phyloP scores from a whole-genome alignment of 2,888 invertebrate species.

The Xestia rhomboidea region DNA sequence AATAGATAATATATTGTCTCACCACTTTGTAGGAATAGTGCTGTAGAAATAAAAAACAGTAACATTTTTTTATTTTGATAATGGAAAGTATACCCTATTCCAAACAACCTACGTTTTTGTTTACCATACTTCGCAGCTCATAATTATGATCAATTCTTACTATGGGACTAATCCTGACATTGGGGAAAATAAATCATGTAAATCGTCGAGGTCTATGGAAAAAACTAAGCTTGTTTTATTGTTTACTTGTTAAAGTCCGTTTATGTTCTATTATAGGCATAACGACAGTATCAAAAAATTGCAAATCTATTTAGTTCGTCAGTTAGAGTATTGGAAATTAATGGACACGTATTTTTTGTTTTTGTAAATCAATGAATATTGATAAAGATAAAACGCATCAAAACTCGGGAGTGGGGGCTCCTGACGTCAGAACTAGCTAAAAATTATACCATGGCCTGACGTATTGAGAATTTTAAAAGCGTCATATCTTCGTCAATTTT shows the following conservation, averaged over 20 bases:
- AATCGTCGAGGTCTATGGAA: not conserved
- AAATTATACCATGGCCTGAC: too few relatives aligned
- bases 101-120: not conserved
- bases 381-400: too few relatives aligned
- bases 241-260: not conserved
- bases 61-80: not conserved
- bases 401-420: too few relatives aligned
- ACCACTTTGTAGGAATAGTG: slow-evolving; percentile 21
- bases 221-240: not conserved
- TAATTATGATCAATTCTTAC: not conserved
- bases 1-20: slow-evolving; percentile 10
- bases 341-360: too few relatives aligned
- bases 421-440: too few relatives aligned
- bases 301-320: too few relatives aligned
- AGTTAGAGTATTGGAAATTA: too few relatives aligned
- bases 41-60: slow-evolving; percentile 23
- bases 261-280: too few relatives aligned
- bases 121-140: not conserved
- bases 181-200: not conserved
- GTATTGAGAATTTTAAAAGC: too few relatives aligned
- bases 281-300: too few relatives aligned
- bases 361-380: too few relatives aligned
- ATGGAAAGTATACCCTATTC: not conserved
- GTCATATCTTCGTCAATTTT: too few relatives aligned
- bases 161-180: not conserved